Percentiles rank a stretch among this genome's conserved stretches.
These are phyloP conservation scores for Borostomias antarcticus DNA, from an alignment of 2,797 vertebrate genomes.

Conservation along the genomic window DNA sequence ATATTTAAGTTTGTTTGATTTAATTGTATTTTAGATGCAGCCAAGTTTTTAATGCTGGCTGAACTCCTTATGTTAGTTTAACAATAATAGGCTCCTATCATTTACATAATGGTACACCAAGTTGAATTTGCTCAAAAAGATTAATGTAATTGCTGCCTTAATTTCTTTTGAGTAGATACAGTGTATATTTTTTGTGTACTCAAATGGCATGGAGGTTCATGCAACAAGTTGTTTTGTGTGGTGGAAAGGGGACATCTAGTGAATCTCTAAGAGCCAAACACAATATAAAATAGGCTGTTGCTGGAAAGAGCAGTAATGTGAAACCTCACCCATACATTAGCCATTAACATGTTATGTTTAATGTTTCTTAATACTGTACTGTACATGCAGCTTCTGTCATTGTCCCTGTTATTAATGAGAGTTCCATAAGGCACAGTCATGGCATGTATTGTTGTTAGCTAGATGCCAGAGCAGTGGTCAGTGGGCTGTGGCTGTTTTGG, in stretches of 20 bases:
- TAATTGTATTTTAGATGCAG: no score
- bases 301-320: neutral
- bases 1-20: no score
- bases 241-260: slow-evolving; percentile 23
- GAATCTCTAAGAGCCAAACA: neutral
- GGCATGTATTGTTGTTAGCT: slow-evolving; percentile 7
- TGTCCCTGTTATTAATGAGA: slow-evolving; percentile 15
- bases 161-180: no score
- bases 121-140: no score
- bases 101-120: no score
- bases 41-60: no score
- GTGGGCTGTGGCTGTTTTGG: neutral
- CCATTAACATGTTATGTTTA: neutral
- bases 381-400: neutral
- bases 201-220: neutral
- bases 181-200: neutral
- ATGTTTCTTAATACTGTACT: neutral
- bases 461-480: slow-evolving; percentile 7
- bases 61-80: no score
- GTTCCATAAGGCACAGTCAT: slow-evolving; percentile 30
- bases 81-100: no score
- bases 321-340: neutral
- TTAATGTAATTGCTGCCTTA: no score
- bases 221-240: neutral
- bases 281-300: neutral